Evolutionary conservation across 2,888 invertebrate species (phyloP), one percentile per base, ranked within the genome.

Genomic region (Andrena trimmerana): DNA sequence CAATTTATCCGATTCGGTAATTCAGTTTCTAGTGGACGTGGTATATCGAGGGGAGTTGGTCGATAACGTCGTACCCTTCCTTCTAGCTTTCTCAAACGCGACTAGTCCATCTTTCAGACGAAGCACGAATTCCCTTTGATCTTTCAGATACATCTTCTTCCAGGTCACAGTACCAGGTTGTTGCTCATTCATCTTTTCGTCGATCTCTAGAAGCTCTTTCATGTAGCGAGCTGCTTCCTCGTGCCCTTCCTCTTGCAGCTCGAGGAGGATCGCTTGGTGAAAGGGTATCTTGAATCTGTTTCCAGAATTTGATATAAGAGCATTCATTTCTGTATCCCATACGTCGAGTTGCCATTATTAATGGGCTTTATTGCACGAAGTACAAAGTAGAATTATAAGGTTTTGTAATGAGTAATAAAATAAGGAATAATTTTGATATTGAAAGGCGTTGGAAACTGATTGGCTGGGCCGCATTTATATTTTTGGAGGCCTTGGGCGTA

Each of bases 181-280:
- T 67, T 95, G 93, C 0, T 93, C 92, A 2, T 95, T 91, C 0
- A 95, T 92, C 82, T 95, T 94, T 8, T 95, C 93, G 81, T 96
- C 96, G 33, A 95, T 95, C 29, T 95, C 94, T 27, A 96, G 94
- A 0, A 96, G 92, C 85, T 95, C 95, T 86, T 93, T 94, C 0
- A 96, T 88, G 87, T 95, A 96, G 52, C 93, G 92, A 0, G 95
- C 94, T 0, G 96, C 94, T 79, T 95, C 95, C 0, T 79, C 71
- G 81, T 93, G 95, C 0, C 95, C 95, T 0, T 94, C 89, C 90
- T 96, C 96, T 75, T 92, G 90, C 2, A 96, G 89, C 89, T 96
- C 96, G 10, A 95, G 84, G 50, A 96, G 92, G 0, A 96, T 91
- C 36, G 96, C 96, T 90, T 96, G 94, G 88, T 95, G 93, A 67